Conservation (phyloP, 1,140 invertebrate species). For the Diplogasteroides magnus region DNA sequence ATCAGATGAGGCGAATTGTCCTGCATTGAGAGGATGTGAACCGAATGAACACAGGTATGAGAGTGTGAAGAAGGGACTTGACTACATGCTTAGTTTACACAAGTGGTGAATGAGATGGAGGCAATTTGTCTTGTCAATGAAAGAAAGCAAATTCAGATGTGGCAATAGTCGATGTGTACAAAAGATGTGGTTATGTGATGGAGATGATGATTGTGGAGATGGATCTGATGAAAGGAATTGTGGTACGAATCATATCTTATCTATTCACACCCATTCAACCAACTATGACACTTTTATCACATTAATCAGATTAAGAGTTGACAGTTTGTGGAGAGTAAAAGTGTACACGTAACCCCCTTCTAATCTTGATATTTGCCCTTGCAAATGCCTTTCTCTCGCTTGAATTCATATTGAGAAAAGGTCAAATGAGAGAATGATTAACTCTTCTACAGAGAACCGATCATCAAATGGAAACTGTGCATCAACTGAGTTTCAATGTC, state of each 20-base stretch:
- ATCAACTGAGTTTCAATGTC: constrained; percentile 76
- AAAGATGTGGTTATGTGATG: constrained; percentile 82
- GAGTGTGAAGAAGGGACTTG: background rate
- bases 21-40: constrained; percentile 65
- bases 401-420: no score
- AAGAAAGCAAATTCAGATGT: constrained; percentile 59
- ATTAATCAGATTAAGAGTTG: no score
- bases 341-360: no score
- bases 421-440: no score
- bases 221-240: constrained; percentile 63
- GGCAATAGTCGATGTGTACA: constrained; percentile 78
- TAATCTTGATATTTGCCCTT: no score
- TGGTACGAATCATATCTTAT: constrained; percentile 15
- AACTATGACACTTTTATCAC: constrained; percentile 40
- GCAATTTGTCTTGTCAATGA: background rate
- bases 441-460: no score
- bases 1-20: constrained; percentile 65
- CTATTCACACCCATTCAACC: background rate
- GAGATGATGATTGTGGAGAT: constrained; percentile 86
- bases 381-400: no score
- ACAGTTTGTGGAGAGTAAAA: no score
- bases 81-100: background rate
- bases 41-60: constrained; percentile 76
- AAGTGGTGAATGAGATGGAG: background rate
- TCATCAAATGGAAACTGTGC: constrained; percentile 71